A percentile compares a stretch with the other conserved stretches of the same genome.
phyloP scores from a whole-genome alignment of 2,888 invertebrate genomes.

The Oxycera nigricornis region DNA sequence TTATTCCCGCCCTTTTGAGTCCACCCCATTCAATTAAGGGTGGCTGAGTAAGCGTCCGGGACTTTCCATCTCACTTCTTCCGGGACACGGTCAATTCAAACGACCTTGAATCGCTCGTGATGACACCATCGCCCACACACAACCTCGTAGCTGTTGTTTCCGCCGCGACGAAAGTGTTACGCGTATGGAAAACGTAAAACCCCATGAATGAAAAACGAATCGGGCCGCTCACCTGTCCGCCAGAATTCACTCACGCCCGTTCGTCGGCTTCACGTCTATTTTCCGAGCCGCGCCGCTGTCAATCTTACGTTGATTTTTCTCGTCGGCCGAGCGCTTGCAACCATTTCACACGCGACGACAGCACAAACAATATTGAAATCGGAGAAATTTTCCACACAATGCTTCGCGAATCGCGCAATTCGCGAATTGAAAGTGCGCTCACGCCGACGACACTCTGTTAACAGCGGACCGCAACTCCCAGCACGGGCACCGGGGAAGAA shows the following conservation, averaged over 20 bases:
- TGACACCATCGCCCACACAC: background rate
- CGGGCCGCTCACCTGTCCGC: background rate
- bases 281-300: too few species aligned
- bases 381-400: too few species aligned
- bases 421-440: too few species aligned
- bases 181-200: background rate
- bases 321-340: too few species aligned
- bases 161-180: background rate
- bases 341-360: too few species aligned
- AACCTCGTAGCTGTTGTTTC: background rate
- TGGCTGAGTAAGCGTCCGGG: background rate
- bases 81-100: background rate
- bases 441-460: too few species aligned
- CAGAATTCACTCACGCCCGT: background rate
- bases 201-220: constrained; percentile 5
- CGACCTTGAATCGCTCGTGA: background rate
- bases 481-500: too few species aligned
- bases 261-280: too few species aligned
- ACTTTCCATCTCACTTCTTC: background rate
- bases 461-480: too few species aligned
- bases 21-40: background rate
- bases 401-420: too few species aligned
- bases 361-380: too few species aligned
- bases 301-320: too few species aligned
- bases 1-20: background rate